Evolutionary conservation across 2,888 invertebrate species (phyloP), one percentile per base, ranked within the genome.

Genomic region (Euclidia mi): DNA sequence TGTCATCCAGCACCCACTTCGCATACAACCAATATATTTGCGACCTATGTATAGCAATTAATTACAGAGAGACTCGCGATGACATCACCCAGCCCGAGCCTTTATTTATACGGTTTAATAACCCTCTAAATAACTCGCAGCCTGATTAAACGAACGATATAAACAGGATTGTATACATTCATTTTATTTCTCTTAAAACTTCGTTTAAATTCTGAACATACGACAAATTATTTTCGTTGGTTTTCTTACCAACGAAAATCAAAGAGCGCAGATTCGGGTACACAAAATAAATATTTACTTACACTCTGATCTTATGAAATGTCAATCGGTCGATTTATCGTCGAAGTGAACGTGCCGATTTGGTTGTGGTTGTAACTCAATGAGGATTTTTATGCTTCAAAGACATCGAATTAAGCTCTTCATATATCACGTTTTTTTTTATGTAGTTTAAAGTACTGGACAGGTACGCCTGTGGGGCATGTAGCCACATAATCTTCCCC

Each of bases 401-500:
- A 52, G 17, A 47, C 29, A 40, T 50, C 18, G 12, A 38, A 48
- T 35, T 12, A 56, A 29, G 17, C 25, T 35, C 25, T 44, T 40
- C 18, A 49, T 66, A 41, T 52, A 58, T 41, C 3, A 31, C 41
- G 20, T 41, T 45, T 53, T 42, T 51, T 64, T 44, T 45, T 12
- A 11, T 42, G 28, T n/a, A n/a, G n/a, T n/a, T n/a, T n/a, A n/a
- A n/a, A n/a, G n/a, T n/a, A n/a, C n/a, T n/a, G n/a, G n/a, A n/a
- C n/a, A n/a, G n/a, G n/a, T 55, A 47, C 44, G 20, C 29, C 17
- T 29, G 38, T 45, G 59, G 52, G 46, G 56, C 65, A 48, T 67
- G 31, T 12, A 52, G 58, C 48, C 40, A 69, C 72, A 81, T 81
- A 76, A 79, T 81, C 80, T 68, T 73, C 42, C 61, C 65, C 57